Percentiles rank a stretch among this genome's conserved stretches.
phyloP scores from a whole-genome alignment of 2,888 invertebrate species.

The Boloria selene region DNA sequence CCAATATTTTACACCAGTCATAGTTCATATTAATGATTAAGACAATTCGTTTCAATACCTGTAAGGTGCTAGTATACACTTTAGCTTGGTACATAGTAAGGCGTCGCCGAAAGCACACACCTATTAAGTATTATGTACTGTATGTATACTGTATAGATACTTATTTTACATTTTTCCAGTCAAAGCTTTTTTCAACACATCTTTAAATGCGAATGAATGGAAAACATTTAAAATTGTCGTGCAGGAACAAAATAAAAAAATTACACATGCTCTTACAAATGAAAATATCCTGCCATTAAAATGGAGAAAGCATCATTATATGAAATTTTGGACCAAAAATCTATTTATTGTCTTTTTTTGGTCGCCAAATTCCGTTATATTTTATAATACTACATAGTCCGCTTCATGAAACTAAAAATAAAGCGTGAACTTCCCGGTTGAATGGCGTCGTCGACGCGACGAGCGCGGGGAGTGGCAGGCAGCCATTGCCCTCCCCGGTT shows the following conservation, averaged over 20 bases:
- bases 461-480: constrained; percentile 74
- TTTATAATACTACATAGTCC: constrained; percentile 51
- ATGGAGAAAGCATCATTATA: not conserved
- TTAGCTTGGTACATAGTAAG: not conserved
- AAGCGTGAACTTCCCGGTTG: constrained; percentile 81
- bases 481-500: constrained; percentile 81
- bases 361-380: constrained; percentile 42
- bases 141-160: not conserved
- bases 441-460: constrained; percentile 72
- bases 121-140: no score
- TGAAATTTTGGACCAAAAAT: not conserved
- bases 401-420: constrained; percentile 77
- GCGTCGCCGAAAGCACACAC: constrained; percentile 1
- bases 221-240: no score
- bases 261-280: no score
- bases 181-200: no score
- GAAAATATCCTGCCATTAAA: no score
- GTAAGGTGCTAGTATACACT: constrained; percentile 1
- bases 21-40: constrained; percentile 31
- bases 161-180: no score
- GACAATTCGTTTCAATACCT: constrained; percentile 38
- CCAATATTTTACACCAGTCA: constrained; percentile 53
- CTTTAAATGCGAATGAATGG: no score
- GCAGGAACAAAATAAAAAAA: no score
- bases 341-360: not conserved